Base-by-base conservation (phyloP, 2,113 vertebrate genomes). In the Trichomycterus rosablanca region DNA sequence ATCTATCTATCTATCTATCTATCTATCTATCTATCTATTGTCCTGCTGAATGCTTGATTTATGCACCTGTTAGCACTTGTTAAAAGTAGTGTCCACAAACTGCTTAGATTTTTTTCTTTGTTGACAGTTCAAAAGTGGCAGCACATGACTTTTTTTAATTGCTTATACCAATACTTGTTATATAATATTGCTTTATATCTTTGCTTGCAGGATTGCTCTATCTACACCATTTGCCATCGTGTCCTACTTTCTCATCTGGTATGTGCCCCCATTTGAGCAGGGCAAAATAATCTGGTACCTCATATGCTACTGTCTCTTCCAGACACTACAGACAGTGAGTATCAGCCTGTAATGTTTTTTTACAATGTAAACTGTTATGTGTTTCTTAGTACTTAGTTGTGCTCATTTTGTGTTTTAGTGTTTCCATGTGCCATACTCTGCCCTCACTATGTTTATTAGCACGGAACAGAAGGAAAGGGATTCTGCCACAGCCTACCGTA, bases 401-500 rank as follows among this genome's bases (percentile, higher is more conserved):
- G 12, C 35, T 12, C 1, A 26, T 45, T 18, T 43, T 10, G 5
- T 19, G 9, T 35, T 70, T 63, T 87, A 98, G 95, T 98, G 95
- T 46, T 98, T 95, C 83, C 95, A 98, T 0, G 95, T 98, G 62
- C 95, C 95, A 4, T 98, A 98, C 81, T 98, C 95, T 0, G 91
- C 95, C 0, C 92, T 98, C 53, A 98, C 95, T 71, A 97, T 98
- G 95, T 97, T 97, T 81, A 97, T 98, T 84, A 97, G 89, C 85
- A 85, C 74, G 0, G 90, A 96, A 57, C 95, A 98, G 81, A 93
- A 91, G 0, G 95, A 98, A 73, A 80, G 95, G 12, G 95, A 97
- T 75, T 98, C 95, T 0, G 93, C 93, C 78, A 97, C 95, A 0
- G 94, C 94, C 24, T 98, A 98, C 40, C 89, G 95, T 98, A 79